Evolutionary conservation across 1,140 invertebrate species (phyloP).

Genomic region (Eciton burchellii): DNA sequence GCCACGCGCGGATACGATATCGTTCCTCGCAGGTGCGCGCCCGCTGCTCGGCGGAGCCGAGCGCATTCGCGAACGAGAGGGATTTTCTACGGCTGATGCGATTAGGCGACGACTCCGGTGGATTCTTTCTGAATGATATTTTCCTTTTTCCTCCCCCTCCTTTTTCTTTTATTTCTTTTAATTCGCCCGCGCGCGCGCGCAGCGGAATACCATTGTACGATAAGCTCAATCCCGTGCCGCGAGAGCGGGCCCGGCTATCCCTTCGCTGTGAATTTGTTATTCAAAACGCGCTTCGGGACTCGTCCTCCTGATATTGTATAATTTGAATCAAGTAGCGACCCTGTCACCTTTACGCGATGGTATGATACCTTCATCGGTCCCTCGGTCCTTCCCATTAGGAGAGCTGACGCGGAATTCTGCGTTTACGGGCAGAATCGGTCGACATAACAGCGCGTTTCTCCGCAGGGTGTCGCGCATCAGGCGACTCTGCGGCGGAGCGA

Average conservation of each 20-base stretch:
- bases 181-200: constrained; percentile 31
- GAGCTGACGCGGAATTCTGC: no score
- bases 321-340: not conserved
- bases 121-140: constrained; percentile 45
- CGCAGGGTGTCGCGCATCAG: no score
- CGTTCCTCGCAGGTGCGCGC: constrained; percentile 65
- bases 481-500: no score
- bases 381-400: no score
- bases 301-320: not conserved
- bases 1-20: constrained; percentile 75
- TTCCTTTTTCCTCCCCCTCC: constrained; percentile 13
- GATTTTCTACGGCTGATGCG: constrained; percentile 57
- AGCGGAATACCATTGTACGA: constrained; percentile 31
- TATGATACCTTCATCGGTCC: not conserved
- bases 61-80: constrained; percentile 55
- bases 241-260: not conserved
- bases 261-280: constrained; percentile 9
- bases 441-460: no score
- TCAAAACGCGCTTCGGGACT: not conserved
- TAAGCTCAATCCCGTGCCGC: constrained; percentile 28
- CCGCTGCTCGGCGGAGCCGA: constrained; percentile 11
- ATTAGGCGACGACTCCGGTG: constrained; percentile 35
- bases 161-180: constrained; percentile 3
- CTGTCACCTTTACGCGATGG: no score
- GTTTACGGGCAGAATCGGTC: no score